Evolutionary conservation across 2,113 vertebrate species (phyloP).

Genomic region (Elanoides forficatus): DNA sequence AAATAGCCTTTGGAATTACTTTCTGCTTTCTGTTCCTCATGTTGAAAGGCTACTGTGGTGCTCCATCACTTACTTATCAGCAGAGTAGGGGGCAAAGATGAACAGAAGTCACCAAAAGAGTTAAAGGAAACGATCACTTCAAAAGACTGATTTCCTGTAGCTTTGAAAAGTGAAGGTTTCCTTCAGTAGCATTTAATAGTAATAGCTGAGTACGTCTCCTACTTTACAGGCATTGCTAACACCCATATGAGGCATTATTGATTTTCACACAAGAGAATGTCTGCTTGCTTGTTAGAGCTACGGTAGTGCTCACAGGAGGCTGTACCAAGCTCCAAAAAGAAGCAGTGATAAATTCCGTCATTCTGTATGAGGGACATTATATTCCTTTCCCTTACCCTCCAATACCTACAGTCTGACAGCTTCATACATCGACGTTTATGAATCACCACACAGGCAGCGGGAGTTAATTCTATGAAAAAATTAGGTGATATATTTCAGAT

Average conservation of each 20-base stretch:
- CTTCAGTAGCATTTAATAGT: not conserved
- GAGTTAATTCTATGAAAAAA: conserved; percentile 10
- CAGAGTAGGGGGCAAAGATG: not conserved
- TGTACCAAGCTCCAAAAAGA: not conserved
- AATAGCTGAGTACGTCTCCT: not conserved
- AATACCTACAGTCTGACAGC: not conserved
- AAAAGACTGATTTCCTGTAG: not conserved
- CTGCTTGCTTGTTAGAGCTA: not conserved
- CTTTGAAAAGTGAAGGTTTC: conserved; percentile 21
- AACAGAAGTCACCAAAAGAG: not conserved
- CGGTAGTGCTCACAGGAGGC: not conserved
- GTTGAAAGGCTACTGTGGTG: not conserved
- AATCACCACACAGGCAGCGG: conserved; percentile 19
- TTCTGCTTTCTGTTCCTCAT: not conserved
- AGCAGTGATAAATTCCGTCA: not conserved
- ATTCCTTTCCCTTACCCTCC: not conserved
- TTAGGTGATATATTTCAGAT: not conserved
- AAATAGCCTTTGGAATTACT: conserved; percentile 12
- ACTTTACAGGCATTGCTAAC: not conserved
- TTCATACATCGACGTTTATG: not conserved
- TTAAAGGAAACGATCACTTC: conserved; percentile 16
- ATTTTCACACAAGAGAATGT: conserved; percentile 21
- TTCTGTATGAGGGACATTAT: not conserved
- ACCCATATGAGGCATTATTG: not conserved
- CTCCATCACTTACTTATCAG: not conserved